Base-by-base conservation (phyloP, 1,140 invertebrate genomes). In the Calliopsis andreniformis region DNA sequence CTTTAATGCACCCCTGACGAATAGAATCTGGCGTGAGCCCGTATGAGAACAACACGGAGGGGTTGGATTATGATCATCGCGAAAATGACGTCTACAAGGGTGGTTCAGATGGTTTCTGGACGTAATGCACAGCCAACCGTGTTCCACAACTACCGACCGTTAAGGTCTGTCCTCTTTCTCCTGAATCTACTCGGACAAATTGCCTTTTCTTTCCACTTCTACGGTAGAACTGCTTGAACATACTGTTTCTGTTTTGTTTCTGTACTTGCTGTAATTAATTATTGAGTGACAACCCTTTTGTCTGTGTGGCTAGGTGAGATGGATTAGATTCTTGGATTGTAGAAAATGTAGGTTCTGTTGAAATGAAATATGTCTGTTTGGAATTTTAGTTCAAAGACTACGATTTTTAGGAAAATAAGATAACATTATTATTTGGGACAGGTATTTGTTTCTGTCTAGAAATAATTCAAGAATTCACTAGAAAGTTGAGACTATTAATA, bases 21-120 rank as follows among this genome's bases (percentile, higher is more conserved):
- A 49, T 25, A 43, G 56, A 79, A 82, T 82, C 76, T 71, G 70
- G 64, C 70, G 76, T 55, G 76, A 79, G 76, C 56, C 51, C 64
- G 76, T 56, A 58, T 63, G 76, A 78, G 58, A 73, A 81, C 76
- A 81, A 78, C 63, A 62, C 23, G 39, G 64, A 61, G 55, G 70
- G 66, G 45, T 14, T 70, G 59, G 70, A 79, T 76, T 76, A 79
- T 78, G 80, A 79, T 79, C 64, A 62, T 83, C 53, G 64, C 59
- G 64, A 55, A 70, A 82, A 76, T 73, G 79, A 75, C 69, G 70
- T 51, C 32, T 56, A 10, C 55, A 58, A 43, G 35, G n/a, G 43
- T 39, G 43, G 55, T 1, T 20, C n/a, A 66, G 49, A 25, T 35
- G 73, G 23, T 51, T 71, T 47, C 16, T 75, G 49, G 51, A 55